phyloP scores from a whole-genome alignment of 2,113 vertebrate genomes.

The Empidonax traillii region DNA sequence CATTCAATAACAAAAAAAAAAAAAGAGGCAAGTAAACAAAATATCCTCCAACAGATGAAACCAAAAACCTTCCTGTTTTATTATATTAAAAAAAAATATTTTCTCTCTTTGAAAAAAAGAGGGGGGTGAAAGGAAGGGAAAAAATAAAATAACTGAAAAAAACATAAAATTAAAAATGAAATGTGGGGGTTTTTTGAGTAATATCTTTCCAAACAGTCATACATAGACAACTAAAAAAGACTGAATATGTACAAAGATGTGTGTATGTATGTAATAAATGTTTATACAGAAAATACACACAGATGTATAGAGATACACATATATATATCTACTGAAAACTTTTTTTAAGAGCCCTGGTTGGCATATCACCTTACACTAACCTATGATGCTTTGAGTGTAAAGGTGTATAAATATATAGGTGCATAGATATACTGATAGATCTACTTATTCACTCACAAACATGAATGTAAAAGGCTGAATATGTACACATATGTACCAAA shows the following conservation, averaged over 20 bases:
- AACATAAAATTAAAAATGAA: neutral
- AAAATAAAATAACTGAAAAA: neutral
- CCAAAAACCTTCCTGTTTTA: accelerated
- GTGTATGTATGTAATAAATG: neutral
- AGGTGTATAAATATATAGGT: neutral
- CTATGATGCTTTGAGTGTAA: neutral
- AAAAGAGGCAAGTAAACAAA: accelerated
- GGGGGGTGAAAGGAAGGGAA: accelerated
- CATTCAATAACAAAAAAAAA: neutral
- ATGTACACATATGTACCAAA: neutral
- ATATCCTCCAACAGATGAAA: neutral
- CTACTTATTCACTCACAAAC: neutral
- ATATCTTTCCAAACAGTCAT: neutral
- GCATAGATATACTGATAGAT: neutral
- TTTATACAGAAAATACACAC: neutral
- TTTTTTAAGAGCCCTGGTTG: neutral
- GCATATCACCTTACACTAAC: neutral
- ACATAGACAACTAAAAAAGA: neutral
- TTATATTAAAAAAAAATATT: neutral
- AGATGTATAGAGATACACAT: neutral
- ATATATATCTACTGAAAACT: neutral
- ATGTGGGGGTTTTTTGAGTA: accelerated
- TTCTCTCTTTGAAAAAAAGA: neutral
- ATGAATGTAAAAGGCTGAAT: neutral
- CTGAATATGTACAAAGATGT: neutral